Evolutionary conservation across 2,888 invertebrate genomes (phyloP).

Genomic region (Napeogenes inachia): DNA sequence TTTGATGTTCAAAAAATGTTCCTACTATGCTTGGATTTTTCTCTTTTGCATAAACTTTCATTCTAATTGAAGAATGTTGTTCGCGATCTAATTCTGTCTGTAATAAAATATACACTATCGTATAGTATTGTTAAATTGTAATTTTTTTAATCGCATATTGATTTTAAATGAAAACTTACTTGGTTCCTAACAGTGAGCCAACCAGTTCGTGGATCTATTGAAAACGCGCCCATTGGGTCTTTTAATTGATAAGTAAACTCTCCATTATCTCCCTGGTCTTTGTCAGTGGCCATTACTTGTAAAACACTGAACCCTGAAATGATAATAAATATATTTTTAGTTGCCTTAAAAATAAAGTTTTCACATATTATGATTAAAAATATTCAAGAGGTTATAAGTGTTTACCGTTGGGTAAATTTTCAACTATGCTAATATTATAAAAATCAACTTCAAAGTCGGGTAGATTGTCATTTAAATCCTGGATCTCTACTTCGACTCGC

Average conservation of each 20-base stretch:
- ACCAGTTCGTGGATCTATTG: constrained; percentile 86
- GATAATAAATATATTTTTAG: constrained; percentile 17
- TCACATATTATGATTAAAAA: background rate
- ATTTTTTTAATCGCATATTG: background rate
- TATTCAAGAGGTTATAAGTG: background rate
- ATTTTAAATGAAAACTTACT: constrained; percentile 39
- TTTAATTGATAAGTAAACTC: constrained; percentile 88
- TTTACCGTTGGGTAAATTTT: constrained; percentile 90
- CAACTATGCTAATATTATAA: constrained; percentile 94
- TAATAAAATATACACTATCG: constrained; percentile 25
- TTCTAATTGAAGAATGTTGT: constrained; percentile 81
- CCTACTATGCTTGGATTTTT: constrained; percentile 83
- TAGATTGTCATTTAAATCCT: constrained; percentile 89
- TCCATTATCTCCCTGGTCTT: constrained; percentile 90
- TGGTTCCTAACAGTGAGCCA: constrained; percentile 90
- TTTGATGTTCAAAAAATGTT: constrained; percentile 60
- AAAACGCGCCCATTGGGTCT: constrained; percentile 86
- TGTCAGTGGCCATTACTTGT: constrained; percentile 86
- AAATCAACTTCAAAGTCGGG: constrained; percentile 93
- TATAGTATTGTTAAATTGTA: too few species aligned
- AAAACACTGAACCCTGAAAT: constrained; percentile 67
- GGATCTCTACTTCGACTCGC: constrained; percentile 83
- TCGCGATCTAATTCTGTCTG: constrained; percentile 89
- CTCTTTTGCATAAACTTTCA: constrained; percentile 89
- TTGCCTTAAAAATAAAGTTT: background rate